Evolutionary conservation across 2,113 vertebrate species (phyloP), one percentile per base, ranked within the genome.

Genomic region (Grammomys dolichurus): DNA sequence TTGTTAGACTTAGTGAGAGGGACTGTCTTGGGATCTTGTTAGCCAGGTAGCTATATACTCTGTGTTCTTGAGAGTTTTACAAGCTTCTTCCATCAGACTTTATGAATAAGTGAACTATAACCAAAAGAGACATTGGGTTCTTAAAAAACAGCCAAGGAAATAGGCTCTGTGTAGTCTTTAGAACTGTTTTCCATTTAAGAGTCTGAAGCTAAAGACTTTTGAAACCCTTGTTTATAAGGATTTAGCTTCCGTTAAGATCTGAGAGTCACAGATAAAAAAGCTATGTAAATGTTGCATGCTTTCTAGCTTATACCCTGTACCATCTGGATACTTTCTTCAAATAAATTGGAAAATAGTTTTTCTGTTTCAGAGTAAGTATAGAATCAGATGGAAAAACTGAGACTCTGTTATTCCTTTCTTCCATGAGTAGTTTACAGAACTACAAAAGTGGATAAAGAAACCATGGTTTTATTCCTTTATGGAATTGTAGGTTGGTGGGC

Each of bases 271-370:
- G 33, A 26, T 56, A 16, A 46, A 58, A 89, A 46, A 19, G 24
- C 24, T 75, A 60, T 75, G 54, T 76, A 46, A 60, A 76, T 76
- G 20, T 46, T 63, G 2, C 5, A 70, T 3, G 31, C 78, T 89
- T 90, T 82, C n/a, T 85, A 43, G n/a, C 67, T 60, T 67, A 67
- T 20, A 86, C 58, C 26, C 26, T 85, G 14, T 65, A 31, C 22
- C 58, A 87, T 60, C 20, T 78, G 6, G 60, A 0, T 69, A 36
- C 73, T 88, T 90, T 72, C 70, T 93, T 87, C 69, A 77, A 11
- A 77, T 91, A 2, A 87, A 10, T 56, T 93, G n/a, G 40, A 96
- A 93, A 96, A 95, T 70, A 28, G 31, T 96, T 78, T 95, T 85
- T 31, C 63, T 92, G 28, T 63, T 90, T 90, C 72, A 75, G 20